Evolutionary conservation across 2,797 vertebrate species (phyloP), one percentile per base, ranked within the genome.

Genomic region (Acrossocheilus fasciatus): DNA sequence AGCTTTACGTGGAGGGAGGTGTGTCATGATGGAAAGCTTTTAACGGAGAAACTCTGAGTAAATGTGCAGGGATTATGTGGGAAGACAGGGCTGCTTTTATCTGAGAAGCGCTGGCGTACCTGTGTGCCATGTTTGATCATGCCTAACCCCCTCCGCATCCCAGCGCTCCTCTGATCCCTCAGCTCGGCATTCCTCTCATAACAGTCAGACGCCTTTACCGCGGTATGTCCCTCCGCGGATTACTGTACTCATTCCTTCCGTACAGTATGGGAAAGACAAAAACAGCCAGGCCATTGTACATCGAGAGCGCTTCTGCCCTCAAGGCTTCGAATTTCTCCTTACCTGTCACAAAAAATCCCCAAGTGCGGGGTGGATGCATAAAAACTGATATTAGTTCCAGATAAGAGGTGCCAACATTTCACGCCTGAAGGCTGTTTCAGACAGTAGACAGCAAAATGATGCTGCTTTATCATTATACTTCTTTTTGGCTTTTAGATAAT

Each of bases 11-110:
- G 30, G 52, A 15, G 85, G 79, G 39, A 84, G 89, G 90, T 12
- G 90, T 90, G 93, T 90, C 90, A 84, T 87, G 81, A 64, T 89
- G 82, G 90, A 89, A 87, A 91, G 91, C 90, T 93, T 94, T 93
- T 93, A 94, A 95, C 94, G 82, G 84, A 95, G 93, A 94, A 86
- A 88, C 87, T 93, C 92, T 94, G 93, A 95, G 94, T 94, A 93
- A 95, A 94, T 94, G 91, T 90, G 73, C 73, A 89, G 93, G 93
- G 93, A 94, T 95, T 95, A 94, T 91, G 82, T 88, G 91, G 89
- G 89, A 90, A 94, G 91, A 95, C 95, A 94, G 95, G 94, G 94
- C 90, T 90, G 94, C 93, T 94, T 95, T 96, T 93, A 94, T 95
- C 94, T 90, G 59, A 84, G 86, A 90, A 89, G 91, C 91, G 88